These are phyloP conservation scores for Octodon degus DNA, from an alignment of 2,113 vertebrate species.

Conservation along the genomic window DNA sequence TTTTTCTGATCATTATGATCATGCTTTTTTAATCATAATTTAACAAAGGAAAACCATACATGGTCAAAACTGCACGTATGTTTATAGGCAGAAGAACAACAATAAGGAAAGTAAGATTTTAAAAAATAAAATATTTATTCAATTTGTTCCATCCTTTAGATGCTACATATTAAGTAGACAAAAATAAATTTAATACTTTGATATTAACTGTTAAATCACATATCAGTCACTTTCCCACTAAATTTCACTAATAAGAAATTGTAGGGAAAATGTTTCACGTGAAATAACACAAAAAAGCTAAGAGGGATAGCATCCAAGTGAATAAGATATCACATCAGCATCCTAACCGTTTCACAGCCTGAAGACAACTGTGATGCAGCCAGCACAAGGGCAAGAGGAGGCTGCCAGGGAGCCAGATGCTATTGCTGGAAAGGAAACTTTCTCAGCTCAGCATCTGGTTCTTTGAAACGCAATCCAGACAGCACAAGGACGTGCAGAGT, in stretches of 20 bases:
- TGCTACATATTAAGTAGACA: neutral
- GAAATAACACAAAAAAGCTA: conserved; percentile 69
- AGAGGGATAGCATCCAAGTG: conserved; percentile 76
- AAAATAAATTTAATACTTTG: neutral
- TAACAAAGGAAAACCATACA: neutral
- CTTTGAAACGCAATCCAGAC: conserved; percentile 77
- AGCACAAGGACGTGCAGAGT: conserved; percentile 54
- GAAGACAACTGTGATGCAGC: conserved; percentile 82
- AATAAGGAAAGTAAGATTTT: neutral
- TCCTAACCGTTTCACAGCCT: conserved; percentile 84
- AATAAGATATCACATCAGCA: conserved; percentile 85
- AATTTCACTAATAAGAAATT: conserved; percentile 62
- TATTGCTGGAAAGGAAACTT: conserved; percentile 82
- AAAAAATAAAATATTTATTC: neutral
- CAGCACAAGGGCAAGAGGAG: conserved; percentile 75
- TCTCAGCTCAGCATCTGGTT: conserved; percentile 83
- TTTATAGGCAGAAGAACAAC: neutral
- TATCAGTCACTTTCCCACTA: conserved; percentile 39
- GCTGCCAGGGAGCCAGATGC: conserved; percentile 86
- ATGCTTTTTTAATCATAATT: neutral
- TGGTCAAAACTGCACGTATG: neutral
- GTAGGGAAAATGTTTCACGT: conserved; percentile 56
- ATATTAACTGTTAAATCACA: conserved; percentile 10
- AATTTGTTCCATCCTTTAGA: neutral
- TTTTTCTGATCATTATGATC: neutral